Evolutionary conservation across 2,113 vertebrate species (phyloP), one percentile per base, ranked within the genome.

Genomic region (Bostrychus sinensis): DNA sequence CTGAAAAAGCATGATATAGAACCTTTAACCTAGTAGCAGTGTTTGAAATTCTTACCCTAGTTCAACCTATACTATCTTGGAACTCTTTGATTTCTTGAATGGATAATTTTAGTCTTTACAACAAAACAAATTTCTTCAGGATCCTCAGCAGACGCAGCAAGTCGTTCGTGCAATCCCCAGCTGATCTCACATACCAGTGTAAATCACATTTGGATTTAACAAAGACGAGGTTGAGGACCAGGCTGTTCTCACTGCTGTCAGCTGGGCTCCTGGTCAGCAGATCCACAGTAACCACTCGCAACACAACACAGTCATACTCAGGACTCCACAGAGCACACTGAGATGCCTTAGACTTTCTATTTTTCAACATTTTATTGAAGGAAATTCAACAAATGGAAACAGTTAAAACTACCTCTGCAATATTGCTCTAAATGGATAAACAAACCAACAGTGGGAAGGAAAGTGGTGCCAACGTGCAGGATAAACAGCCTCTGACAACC

Each of bases 121-220:
- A 25, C 11, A 14, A 11, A 7, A 25, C 20, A 11, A 1, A 14
- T 25, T 25, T 25, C 11, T 48, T 5, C 45, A 2, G 4, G 45
- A 43, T 70, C 63, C 56, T 42, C 67, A 70, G 66, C 48, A 32
- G 22, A 64, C 79, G 64, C 64, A 56, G 53, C 32, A 36, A 62
- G 39, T 39, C 32, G 54, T 56, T 54, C 54, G 55, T 64, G 79
- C 70, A 36, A 81, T 68, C 63, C 32, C 46, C 70, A 48, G 77
- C 51, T 59, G 26, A 73, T 58, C 53, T 42, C 66, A 73, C 83
- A 89, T 88, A 87, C 83, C 84, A 39, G 26, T 19, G 48, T 50
- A 86, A 90, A 89, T 88, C 76, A 62, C 64, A 88, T 90, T 87
- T 86, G 61, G 23, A 59, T 65, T 56, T 72, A 80, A 86, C 86